Evolutionary conservation across 1,140 invertebrate genomes (phyloP), one percentile per base, ranked within the genome.

Genomic region (Popillia japonica): DNA sequence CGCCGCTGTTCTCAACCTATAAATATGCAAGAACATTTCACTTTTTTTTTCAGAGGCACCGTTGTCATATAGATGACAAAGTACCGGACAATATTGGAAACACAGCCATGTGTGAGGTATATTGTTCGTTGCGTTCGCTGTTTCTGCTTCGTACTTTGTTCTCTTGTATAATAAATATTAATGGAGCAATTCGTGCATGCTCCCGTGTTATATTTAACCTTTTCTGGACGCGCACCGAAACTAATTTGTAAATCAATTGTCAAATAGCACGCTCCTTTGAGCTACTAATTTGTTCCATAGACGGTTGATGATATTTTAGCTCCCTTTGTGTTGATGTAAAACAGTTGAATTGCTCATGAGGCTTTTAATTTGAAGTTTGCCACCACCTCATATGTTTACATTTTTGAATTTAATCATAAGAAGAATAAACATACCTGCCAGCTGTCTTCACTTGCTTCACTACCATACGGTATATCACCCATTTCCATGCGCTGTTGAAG

Each of bases 401-500:
- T 34, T 34, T 34, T 34, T 34, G 4, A 34, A 1, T 34, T 34
- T 34, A 34, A 34, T 34, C 27, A 4, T 4, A 34, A 34, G 2
- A 34, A 34, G 27, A 34, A 34, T 34, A 34, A 34, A 40, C 23
- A 55, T 75, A 80, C 79, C 59, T 80, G 75, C 27, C 40, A 72
- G 11, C 44, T 78, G 34, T 23, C 55, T 14, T 68, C 73, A n/a
- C 72, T 74, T 27, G 22, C 22, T 7, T 41, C 34, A 14, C 41
- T 44, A 44, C 72, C 34, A 9, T 40, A 14, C 8, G 41, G 34
- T 6, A 40, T 17, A 17, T 44, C 41, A 6, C 7, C 72, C 72
- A 74, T 74, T 42, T 82, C 78, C 11, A 78, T 72, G n/a, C 42
- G n/a, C 59, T 77, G 80, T 68, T 68, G 20, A 8, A 68, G 20